Base-by-base conservation (phyloP, 2,888 invertebrate genomes). In the Caenorhabditis angaria region DNA sequence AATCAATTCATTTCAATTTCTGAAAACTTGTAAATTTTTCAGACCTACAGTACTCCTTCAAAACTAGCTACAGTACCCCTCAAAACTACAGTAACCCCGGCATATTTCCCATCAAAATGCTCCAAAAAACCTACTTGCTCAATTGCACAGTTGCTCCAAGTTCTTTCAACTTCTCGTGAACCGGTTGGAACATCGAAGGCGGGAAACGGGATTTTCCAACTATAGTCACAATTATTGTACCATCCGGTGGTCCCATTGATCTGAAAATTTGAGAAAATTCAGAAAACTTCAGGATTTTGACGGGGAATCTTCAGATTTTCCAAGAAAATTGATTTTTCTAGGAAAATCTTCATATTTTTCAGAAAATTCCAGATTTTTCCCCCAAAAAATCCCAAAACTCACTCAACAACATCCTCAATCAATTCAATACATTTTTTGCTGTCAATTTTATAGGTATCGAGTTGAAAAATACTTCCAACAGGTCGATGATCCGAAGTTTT, bases 181-280 rank as follows among this genome's bases (percentile, higher is more conserved):
- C 74, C 3, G 60, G 63, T 20, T 77, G 76, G 35, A 82, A 82
- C 28, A 78, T 25, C 1, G 70, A 62, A 18, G 64, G 65, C 1
- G 86, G 85, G 60, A 88, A 87, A 18, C 58, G 55, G 2, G 58
- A 22, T 29, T 66, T 70, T 20, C 76, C 80, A 5, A 61, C 77
- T 10, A 87, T 58, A 90, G 88, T 85, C 10, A 97, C 92, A 57
- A 97, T 92, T 77, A 97, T 92, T 22, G 96, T 96, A 1, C 94
- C 93, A 89, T 99, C 97, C 0, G 95, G 94, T 5, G 97, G 97
- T 0, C 97, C 97, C 77, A 95, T 91, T 51, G 85, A 79, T 35
- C 83, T 84, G 47, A 87, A 80, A 73, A n/a, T n/a, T 10, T 32
- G 5, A 32, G 5, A 8, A 12, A 32, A 12, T 32, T 32, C n/a